Evolutionary conservation across 1,140 invertebrate species (phyloP).

Genomic region (Drosophila busckii): DNA sequence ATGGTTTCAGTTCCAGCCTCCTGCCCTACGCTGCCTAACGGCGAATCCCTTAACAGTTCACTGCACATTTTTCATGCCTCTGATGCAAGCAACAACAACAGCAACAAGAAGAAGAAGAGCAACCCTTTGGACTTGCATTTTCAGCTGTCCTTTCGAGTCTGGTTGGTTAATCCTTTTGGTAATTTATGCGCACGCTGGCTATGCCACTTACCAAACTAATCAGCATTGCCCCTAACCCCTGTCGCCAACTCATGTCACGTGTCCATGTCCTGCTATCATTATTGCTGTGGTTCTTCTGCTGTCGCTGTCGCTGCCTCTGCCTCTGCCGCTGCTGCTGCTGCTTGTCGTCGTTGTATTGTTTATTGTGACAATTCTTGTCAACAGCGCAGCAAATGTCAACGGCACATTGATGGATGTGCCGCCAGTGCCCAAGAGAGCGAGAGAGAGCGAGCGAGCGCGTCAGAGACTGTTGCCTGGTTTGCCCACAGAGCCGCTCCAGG

Average conservation of each 20-base stretch:
- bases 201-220: conserved; percentile 74
- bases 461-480: too few relatives aligned
- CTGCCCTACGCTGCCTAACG: neutral
- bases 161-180: conserved; percentile 67
- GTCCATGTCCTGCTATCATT: conserved; percentile 48
- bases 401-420: conserved; percentile 74
- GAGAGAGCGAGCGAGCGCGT: neutral
- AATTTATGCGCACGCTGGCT: conserved; percentile 68
- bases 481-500: conserved; percentile 29
- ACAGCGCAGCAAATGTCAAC: conserved; percentile 71
- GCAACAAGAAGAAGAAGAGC: conserved; percentile 32
- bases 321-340: conserved; percentile 28
- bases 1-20: conserved; percentile 26
- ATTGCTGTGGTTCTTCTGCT: too few relatives aligned
- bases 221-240: conserved; percentile 33
- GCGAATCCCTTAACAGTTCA: conserved; percentile 63
- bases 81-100: neutral
- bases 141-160: conserved; percentile 51
- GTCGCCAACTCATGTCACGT: conserved; percentile 49
- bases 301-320: conserved; percentile 32
- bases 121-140: conserved; percentile 37
- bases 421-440: conserved; percentile 24
- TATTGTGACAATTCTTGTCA: conserved; percentile 76
- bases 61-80: conserved; percentile 42
- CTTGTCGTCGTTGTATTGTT: conserved; percentile 70